Base-by-base conservation (phyloP, 2,888 invertebrate species). In the Sinopyrophorus schimmeli region DNA sequence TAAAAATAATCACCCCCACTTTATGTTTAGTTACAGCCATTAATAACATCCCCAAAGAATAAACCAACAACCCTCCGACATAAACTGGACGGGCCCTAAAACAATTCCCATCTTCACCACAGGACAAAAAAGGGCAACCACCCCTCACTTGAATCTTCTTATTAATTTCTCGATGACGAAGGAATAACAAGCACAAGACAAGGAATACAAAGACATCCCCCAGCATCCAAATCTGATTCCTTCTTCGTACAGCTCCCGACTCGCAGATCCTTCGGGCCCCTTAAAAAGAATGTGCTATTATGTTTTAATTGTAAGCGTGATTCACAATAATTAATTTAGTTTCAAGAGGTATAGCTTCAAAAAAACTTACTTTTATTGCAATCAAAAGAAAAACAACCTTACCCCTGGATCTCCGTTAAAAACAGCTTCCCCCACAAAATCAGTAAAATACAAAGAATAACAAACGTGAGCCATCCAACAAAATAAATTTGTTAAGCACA, bases 401-500 rank as follows among this genome's bases (percentile, higher is more conserved):
- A 86, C 88, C 67, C 81, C 83, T n/a, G 92, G 92, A 74, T 90
- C 81, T 0, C 93, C 93, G n/a, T 81, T 80, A 68, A 88, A 94
- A 10, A 93, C 91, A 6, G 90, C 86, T 73, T 94, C 92, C 0
- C 92, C 93, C 1, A 93, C 96, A 67, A 95, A 97, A 74, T 96
- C 95, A 0, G 96, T 97, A 72, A 97, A 96, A 73, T 95, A 96
- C 3, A 97, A 76, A 0, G 95, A 95, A 70, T 96, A 97, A 71
- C 95, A 95, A 28, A 97, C 94, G 61, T 97, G 89, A 0, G 95
- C 92, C 94, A 95, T 96, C 96, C 96, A 97, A 68, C 94, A 95
- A 74, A 96, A 96, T 20, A 96, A 78, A 76, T 96, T 96, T 7
- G 96, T 96, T 53, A 94, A 69, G 66, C 96, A 96, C 6, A 96